Base-by-base conservation (phyloP, 2,797 vertebrate species). In the Nasua narica region DNA sequence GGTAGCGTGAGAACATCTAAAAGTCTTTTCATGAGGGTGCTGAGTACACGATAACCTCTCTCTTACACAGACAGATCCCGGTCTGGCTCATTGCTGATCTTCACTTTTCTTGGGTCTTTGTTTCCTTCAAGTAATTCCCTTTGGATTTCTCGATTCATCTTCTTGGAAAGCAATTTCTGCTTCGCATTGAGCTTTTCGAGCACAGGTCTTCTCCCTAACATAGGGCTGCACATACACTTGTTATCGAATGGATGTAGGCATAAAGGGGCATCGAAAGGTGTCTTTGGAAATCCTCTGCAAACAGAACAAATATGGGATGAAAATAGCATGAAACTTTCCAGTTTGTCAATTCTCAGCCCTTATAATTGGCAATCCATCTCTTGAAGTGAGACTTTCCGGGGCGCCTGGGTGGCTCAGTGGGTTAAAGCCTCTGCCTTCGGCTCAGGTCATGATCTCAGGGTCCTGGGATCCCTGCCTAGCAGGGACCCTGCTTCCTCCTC, bases 21-120 rank as follows among this genome's bases (percentile, higher is more conserved):
- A 6, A 11, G 4, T 27, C 54, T 19, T 18, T 0, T 37, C 4
- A 1, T 32, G 56, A 40, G 13, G 69, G 0, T 8, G 35, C 0
- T 18, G 4, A 1, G 32, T 11, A 7, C 6, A 0, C 1, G 1
- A 10, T 27, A 25, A 3, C 29, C 2, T 65, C 46, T 43, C n/a
- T 74, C 1, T 25, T 40, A 25, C 46, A 25, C 19, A 4, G 5
- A 37, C 7, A 5, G 32, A 13, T 54, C 81, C 46, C 54, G 1
- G 14, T 43, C 21, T 4, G 7, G 58, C 56, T 77, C 3, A 0
- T 11, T 54, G 56, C 58, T 43, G 7, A 9, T 11, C 43, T 40
- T 40, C 35, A 27, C 21, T n/a, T 50, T 19, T 1, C 23, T 52
- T 23, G 0, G 15, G 56, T 43, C 70, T n/a, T 65, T 50, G 32